phyloP scores from a whole-genome alignment of 2,888 invertebrate genomes.

The Eilema griseolum region DNA sequence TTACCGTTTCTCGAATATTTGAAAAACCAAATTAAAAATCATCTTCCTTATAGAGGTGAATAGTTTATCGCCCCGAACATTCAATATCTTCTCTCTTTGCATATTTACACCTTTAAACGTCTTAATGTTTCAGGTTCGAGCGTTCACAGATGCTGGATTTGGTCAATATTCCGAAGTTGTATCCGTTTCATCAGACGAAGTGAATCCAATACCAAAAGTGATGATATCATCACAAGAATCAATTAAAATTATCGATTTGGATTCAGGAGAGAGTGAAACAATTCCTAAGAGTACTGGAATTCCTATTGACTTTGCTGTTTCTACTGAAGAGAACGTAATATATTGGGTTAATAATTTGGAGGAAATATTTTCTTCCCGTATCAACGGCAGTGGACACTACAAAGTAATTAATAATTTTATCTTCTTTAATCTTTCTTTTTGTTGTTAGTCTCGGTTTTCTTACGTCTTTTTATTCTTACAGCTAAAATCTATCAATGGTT shows the following conservation, averaged over 20 bases:
- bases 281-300: constrained; percentile 89
- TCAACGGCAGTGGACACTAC: constrained; percentile 84
- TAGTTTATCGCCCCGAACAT: too few relatives aligned
- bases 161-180: constrained; percentile 90
- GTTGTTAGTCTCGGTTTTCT: not conserved
- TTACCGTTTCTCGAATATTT: too few relatives aligned
- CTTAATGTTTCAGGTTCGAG: constrained; percentile 89
- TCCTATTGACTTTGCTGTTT: constrained; percentile 90
- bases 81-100: too few relatives aligned
- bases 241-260: constrained; percentile 92
- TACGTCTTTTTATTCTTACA: constrained; percentile 35
- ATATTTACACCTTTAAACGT: not conserved
- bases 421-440: not conserved
- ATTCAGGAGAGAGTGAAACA: constrained; percentile 88
- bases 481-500: constrained; percentile 80
- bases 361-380: constrained; percentile 89
- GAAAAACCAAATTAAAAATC: too few relatives aligned
- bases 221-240: constrained; percentile 91
- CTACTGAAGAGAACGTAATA: constrained; percentile 90
- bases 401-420: constrained; percentile 62
- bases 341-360: constrained; percentile 94
- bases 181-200: constrained; percentile 88
- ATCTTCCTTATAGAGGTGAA: too few relatives aligned
- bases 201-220: constrained; percentile 93
- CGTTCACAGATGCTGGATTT: constrained; percentile 92